These are phyloP conservation scores for Nothoprocta pentlandii DNA, from an alignment of 2,113 vertebrate genomes.

Conservation along the genomic window DNA sequence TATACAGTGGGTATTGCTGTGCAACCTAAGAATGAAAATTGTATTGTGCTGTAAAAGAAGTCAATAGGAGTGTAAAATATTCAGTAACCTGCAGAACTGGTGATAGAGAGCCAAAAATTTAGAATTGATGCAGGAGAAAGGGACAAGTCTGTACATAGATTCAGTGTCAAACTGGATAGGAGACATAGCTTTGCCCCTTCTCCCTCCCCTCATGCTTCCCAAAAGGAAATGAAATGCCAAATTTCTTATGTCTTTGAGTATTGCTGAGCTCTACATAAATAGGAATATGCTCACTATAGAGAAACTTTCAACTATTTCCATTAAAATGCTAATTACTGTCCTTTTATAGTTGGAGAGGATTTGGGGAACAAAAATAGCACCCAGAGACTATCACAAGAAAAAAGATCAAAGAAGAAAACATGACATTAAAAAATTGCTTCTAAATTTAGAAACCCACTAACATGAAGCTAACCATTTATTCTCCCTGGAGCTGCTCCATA, in stretches of 20 bases:
- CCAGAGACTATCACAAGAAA: constrained; percentile 21
- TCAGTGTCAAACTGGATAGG: not conserved
- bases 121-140: constrained; percentile 30
- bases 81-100: constrained; percentile 62
- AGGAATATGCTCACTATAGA: constrained; percentile 22
- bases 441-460: constrained; percentile 47
- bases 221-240: not conserved
- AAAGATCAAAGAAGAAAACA: constrained; percentile 47
- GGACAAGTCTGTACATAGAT: not conserved
- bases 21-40: constrained; percentile 41
- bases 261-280: constrained; percentile 54
- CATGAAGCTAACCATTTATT: constrained; percentile 56
- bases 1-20: constrained; percentile 45
- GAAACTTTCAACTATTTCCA: constrained; percentile 54
- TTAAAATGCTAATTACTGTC: constrained; percentile 64
- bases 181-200: not conserved
- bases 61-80: constrained; percentile 55
- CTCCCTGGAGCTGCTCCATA: constrained; percentile 59
- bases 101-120: constrained; percentile 41
- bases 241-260: constrained; percentile 48
- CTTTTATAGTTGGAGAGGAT: constrained; percentile 56
- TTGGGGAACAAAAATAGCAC: constrained; percentile 51
- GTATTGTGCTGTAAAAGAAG: constrained; percentile 49
- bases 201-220: not conserved
- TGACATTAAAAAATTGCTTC: constrained; percentile 25